Base-by-base conservation (phyloP, 2,113 vertebrate species). In the Myiozetetes cayanensis region DNA sequence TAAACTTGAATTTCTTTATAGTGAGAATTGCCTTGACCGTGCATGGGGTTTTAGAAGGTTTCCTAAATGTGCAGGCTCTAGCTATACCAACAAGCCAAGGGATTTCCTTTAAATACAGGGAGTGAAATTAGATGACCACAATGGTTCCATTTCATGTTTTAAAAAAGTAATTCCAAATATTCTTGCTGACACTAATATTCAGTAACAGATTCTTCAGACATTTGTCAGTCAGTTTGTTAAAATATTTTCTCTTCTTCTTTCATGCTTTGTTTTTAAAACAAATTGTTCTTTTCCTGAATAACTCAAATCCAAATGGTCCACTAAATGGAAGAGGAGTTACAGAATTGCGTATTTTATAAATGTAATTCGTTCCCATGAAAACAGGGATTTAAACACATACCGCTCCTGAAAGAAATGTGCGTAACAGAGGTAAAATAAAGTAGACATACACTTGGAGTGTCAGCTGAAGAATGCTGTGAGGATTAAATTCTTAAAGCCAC, bases 151-250 rank as follows among this genome's bases (percentile, higher is more conserved):
- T 71, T 37, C 30, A 55, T 44, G 33, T 35, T 71, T 83, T 73
- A 44, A 56, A 73, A 47, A 67, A 65, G 27, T 44, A 1, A 68
- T 66, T 80, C 23, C 46, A 73, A 72, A 47, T 35, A 80, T n/a
- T 90, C 17, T 53, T 20, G 1, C 47, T 78, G 55, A 63, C 10
- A 47, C 8, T 72, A 71, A 13, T 10, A 37, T 7, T 20, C 22
- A 74, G 22, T 5, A 92, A 50, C 12, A 62, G n/a, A 73, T 59
- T 81, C 59, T 86, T 88, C 73, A 93, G 52, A 84, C 8, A 21
- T 7, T 19, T 0, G 1, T n/a, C 1, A 2, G 1, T n/a, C 0
- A 2, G 58, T 83, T 68, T 78, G 35, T 68, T 74, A 1, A 83
- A 89, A 59, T 67, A 59, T 35, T 50, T 62, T 80, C 21, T 77